phyloP scores from a whole-genome alignment of 2,113 vertebrate species.

The Gasterosteus aculeatus region DNA sequence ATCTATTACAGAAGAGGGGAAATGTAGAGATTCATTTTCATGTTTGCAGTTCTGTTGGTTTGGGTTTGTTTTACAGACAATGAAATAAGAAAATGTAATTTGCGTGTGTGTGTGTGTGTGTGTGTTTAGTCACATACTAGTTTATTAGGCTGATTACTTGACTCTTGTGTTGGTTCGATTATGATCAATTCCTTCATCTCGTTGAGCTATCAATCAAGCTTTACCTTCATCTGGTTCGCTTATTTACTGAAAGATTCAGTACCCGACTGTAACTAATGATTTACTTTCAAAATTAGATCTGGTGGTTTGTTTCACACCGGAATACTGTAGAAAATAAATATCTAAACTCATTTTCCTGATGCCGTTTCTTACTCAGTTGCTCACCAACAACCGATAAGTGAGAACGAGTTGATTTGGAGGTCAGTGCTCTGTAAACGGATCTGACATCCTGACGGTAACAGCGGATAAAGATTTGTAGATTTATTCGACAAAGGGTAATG shows the following conservation, averaged over 20 bases:
- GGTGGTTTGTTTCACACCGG: conserved; percentile 42
- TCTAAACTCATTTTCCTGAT: neutral
- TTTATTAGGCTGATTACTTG: conserved; percentile 33
- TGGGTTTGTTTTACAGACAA: conserved; percentile 49
- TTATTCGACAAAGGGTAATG: conserved; percentile 47
- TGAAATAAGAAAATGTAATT: conserved; percentile 9
- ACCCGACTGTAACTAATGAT: conserved; percentile 14
- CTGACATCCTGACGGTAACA: conserved; percentile 27
- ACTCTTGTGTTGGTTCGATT: conserved; percentile 9
- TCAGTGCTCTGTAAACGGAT: conserved; percentile 27
- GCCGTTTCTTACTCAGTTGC: neutral
- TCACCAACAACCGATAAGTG: conserved; percentile 9
- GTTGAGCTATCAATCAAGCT: conserved; percentile 8
- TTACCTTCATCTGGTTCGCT: neutral
- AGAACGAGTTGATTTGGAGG: neutral
- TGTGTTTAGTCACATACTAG: conserved; percentile 36
- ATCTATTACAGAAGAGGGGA: conserved; percentile 47
- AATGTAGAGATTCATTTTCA: conserved; percentile 34
- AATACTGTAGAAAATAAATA: conserved; percentile 68
- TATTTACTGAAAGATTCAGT: neutral
- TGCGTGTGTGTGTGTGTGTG: conserved; percentile 28
- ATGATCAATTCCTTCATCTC: conserved; percentile 19
- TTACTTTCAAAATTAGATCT: conserved; percentile 13
- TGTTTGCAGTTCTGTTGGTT: conserved; percentile 62
- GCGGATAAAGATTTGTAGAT: conserved; percentile 33